A percentile compares a stretch with the other conserved stretches of the same genome.
Evolutionary conservation across 2,113 vertebrate genomes (phyloP).

Genomic region (Muscicapa adusta): DNA sequence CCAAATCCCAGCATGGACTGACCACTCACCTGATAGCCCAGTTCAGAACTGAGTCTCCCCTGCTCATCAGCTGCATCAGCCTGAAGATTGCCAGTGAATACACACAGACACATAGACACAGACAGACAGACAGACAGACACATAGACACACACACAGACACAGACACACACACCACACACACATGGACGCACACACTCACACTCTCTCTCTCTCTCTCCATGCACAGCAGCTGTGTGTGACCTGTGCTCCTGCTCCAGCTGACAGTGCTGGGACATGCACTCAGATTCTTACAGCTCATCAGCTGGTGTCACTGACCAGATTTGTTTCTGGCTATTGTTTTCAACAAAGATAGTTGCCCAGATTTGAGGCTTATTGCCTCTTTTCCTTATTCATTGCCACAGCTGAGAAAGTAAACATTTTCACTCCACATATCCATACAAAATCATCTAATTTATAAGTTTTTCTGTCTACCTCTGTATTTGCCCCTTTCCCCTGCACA

Average conservation of each 20-base stretch:
- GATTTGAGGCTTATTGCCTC: background rate
- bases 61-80: background rate
- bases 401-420: background rate
- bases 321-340: background rate
- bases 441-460: background rate
- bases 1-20: background rate
- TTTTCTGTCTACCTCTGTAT: background rate
- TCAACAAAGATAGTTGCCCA: background rate
- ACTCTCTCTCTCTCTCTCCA: no score
- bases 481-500: background rate
- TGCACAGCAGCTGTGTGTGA: no score
- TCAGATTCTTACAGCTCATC: background rate
- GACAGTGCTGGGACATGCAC: no score
- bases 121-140: no score
- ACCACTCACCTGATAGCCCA: background rate
- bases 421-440: background rate
- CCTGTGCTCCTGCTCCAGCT: no score
- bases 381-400: background rate
- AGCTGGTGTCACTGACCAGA: background rate
- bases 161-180: no score
- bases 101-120: no score
- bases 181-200: no score
- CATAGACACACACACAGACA: no score
- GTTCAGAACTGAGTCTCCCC: rapidly evolving
- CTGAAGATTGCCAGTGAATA: background rate